Evolutionary conservation across 2,888 invertebrate species (phyloP).

Genomic region (Conchocele bisecta): DNA sequence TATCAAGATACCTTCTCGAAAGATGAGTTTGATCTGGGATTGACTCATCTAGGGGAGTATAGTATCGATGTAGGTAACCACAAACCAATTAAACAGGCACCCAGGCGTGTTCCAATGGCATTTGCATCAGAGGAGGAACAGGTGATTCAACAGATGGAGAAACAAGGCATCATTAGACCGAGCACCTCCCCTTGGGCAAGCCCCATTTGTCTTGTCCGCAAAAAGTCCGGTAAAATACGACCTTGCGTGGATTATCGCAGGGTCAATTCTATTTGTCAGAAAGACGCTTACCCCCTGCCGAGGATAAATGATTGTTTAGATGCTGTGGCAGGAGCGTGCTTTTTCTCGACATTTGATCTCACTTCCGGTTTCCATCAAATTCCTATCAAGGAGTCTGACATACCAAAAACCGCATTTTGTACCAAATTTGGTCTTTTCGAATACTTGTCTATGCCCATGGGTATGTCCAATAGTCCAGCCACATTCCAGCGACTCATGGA

Average conservation of each 20-base stretch:
- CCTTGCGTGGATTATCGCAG: slow-evolving; percentile 13
- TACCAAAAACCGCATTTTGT: slow-evolving; percentile 35
- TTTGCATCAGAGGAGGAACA: neutral
- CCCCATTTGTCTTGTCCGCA: slow-evolving; percentile 10
- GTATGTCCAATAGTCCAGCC: neutral
- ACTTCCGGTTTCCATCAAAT: slow-evolving; percentile 28
- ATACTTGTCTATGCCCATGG: slow-evolving; percentile 23
- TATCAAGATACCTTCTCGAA: slow-evolving; percentile 25
- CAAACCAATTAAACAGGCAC: slow-evolving; percentile 13
- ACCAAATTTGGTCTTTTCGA: slow-evolving; percentile 34
- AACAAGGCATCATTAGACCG: slow-evolving; percentile 8
- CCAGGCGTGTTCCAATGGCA: slow-evolving; percentile 12
- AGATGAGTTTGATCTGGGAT: slow-evolving; percentile 33
- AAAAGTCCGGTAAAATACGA: neutral
- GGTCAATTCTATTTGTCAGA: neutral
- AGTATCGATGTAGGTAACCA: slow-evolving; percentile 10
- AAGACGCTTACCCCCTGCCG: slow-evolving; percentile 11
- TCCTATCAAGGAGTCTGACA: slow-evolving; percentile 13
- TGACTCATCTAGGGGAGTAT: slow-evolving; percentile 35
- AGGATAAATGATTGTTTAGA: slow-evolving; percentile 29
- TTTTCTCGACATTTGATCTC: slow-evolving; percentile 23
- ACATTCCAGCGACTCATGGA: slow-evolving; percentile 20
- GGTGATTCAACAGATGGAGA: neutral
- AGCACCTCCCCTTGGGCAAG: slow-evolving; percentile 16
- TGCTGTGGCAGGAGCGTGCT: slow-evolving; percentile 9